Evolutionary conservation across 2,888 invertebrate species (phyloP).

Genomic region (Amphipyra berbera): DNA sequence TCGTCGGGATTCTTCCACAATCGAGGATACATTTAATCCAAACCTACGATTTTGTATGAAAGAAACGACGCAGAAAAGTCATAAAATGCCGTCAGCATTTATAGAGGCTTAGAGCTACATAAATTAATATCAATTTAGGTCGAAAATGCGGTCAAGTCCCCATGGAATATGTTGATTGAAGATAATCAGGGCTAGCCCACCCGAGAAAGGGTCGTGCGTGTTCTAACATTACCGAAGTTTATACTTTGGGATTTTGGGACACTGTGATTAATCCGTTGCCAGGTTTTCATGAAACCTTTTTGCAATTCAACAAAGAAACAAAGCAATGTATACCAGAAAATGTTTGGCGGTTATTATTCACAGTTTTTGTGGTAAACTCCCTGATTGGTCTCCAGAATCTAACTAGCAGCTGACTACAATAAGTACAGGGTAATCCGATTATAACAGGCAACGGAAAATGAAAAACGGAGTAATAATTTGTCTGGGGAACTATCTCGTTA

Average conservation of each 20-base stretch:
- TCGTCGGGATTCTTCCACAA: neutral
- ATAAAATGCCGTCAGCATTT: slow-evolving; percentile 38
- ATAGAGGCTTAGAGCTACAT: slow-evolving; percentile 35
- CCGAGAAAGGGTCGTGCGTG: slow-evolving; percentile 35
- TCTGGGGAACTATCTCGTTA: slow-evolving; percentile 53
- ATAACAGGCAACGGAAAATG: slow-evolving; percentile 30
- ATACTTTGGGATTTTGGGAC: slow-evolving; percentile 21
- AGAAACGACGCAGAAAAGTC: slow-evolving; percentile 25
- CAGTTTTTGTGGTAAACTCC: slow-evolving; percentile 3
- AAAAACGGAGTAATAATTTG: slow-evolving; percentile 46
- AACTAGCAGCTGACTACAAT: slow-evolving; percentile 34
- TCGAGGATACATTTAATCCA: neutral
- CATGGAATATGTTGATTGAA: slow-evolving; percentile 54
- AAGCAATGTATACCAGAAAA: neutral
- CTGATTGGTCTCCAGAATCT: slow-evolving; percentile 17
- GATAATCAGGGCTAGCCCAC: slow-evolving; percentile 51
- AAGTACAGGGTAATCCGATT: slow-evolving; percentile 41
- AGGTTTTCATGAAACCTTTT: neutral
- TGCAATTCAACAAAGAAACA: neutral
- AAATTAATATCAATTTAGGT: slow-evolving; percentile 60
- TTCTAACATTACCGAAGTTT: slow-evolving; percentile 13
- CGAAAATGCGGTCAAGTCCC: slow-evolving; percentile 51
- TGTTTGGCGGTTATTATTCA: slow-evolving; percentile 3
- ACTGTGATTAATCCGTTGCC: slow-evolving; percentile 20
- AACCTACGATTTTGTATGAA: slow-evolving; percentile 19